These are phyloP conservation scores for Malacoctenus gilli DNA, from an alignment of 2,797 vertebrate genomes.

Conservation along the genomic window DNA sequence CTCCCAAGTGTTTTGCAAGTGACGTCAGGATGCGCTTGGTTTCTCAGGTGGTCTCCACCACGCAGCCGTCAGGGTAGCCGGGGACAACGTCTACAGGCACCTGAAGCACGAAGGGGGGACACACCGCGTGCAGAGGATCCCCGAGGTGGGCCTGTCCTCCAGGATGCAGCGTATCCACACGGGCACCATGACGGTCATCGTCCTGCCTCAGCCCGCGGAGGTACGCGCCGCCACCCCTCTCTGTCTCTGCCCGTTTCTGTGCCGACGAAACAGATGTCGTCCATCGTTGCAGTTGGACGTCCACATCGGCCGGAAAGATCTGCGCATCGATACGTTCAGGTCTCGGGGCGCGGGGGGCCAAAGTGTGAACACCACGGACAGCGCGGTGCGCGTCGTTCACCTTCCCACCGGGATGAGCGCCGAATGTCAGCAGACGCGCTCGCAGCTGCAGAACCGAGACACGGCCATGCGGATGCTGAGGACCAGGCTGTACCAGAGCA, in stretches of 20 bases:
- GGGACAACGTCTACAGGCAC: constrained; percentile 85
- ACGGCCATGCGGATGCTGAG: constrained; percentile 85
- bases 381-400: constrained; percentile 91
- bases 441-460: constrained; percentile 90
- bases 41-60: constrained; percentile 91
- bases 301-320: constrained; percentile 87
- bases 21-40: too few relatives aligned
- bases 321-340: constrained; percentile 92
- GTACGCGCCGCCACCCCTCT: too few relatives aligned
- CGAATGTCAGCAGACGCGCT: constrained; percentile 94
- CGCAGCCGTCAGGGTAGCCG: constrained; percentile 87
- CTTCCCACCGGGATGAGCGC: constrained; percentile 87
- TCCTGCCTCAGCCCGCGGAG: constrained; percentile 90
- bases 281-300: constrained; percentile 91
- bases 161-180: constrained; percentile 98
- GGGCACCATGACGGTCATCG: constrained; percentile 93
- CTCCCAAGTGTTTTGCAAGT: too few relatives aligned
- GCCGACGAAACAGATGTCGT: too few relatives aligned
- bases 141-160: constrained; percentile 91
- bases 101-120: constrained; percentile 93
- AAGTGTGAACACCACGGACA: constrained; percentile 95
- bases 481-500: constrained; percentile 87
- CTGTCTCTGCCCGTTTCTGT: too few relatives aligned
- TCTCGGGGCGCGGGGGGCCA: constrained; percentile 93
- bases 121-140: constrained; percentile 94